Evolutionary conservation across 2,797 vertebrate genomes (phyloP).

Genomic region (Euthynnus affinis): DNA sequence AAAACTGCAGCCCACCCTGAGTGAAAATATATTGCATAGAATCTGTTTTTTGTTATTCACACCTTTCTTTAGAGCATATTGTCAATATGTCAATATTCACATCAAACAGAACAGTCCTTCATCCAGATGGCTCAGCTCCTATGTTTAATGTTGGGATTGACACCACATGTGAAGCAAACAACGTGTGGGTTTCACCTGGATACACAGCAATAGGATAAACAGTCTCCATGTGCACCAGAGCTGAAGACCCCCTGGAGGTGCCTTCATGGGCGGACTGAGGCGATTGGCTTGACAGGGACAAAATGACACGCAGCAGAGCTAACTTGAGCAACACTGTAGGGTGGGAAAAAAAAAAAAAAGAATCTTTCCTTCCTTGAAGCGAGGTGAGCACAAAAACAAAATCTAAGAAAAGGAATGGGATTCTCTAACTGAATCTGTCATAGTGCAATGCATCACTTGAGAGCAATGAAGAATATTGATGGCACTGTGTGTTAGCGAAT

Average conservation of each 20-base stretch:
- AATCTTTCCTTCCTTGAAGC: neutral
- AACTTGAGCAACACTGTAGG: slow-evolving; percentile 1
- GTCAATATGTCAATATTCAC: slow-evolving; percentile 35
- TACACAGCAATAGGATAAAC: slow-evolving; percentile 49
- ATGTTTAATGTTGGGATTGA: slow-evolving; percentile 56
- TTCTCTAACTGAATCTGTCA: slow-evolving; percentile 27
- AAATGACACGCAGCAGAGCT: slow-evolving; percentile 38
- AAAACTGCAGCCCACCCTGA: neutral
- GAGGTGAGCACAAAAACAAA: slow-evolving; percentile 15
- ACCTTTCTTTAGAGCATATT: slow-evolving; percentile 18
- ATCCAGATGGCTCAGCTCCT: slow-evolving; percentile 67
- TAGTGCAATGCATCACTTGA: slow-evolving; percentile 59
- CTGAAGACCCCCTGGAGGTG: slow-evolving; percentile 36
- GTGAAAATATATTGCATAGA: neutral
- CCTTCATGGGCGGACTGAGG: slow-evolving; percentile 24
- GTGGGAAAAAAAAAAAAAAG: neutral
- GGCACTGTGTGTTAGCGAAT: slow-evolving; percentile 44
- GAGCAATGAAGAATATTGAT: slow-evolving; percentile 58
- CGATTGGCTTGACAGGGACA: slow-evolving; percentile 22
- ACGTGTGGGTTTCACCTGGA: slow-evolving; percentile 66
- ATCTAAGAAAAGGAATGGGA: slow-evolving; percentile 10
- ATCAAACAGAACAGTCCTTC: slow-evolving; percentile 39
- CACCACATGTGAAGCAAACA: slow-evolving; percentile 58
- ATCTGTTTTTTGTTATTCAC: slow-evolving; percentile 31
- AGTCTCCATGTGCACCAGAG: slow-evolving; percentile 35